These are phyloP conservation scores for Caerostris extrusa DNA, from an alignment of 1,140 invertebrate genomes.

Conservation along the genomic window DNA sequence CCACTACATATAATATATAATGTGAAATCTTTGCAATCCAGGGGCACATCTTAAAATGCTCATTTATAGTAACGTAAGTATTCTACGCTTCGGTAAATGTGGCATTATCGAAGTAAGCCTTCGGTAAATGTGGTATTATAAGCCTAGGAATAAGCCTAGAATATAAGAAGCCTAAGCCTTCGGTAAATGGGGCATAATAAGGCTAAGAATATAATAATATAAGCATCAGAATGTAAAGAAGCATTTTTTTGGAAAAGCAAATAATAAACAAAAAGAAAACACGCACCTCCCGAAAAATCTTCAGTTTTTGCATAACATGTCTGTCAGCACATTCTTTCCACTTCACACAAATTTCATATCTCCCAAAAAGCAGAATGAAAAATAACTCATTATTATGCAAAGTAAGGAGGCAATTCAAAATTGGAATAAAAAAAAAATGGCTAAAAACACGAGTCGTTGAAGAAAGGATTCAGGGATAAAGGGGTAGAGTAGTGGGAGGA, in stretches of 20 bases:
- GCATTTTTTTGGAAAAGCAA: background rate
- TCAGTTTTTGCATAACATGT: background rate
- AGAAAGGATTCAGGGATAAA: conserved; percentile 32
- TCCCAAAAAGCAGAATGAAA: conserved; percentile 5
- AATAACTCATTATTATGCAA: conserved; percentile 76
- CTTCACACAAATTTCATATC: conserved; percentile 21
- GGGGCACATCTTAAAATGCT: too few species aligned
- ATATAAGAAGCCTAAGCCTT: too few species aligned
- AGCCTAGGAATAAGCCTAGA: too few species aligned
- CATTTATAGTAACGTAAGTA: too few species aligned
- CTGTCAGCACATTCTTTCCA: conserved; percentile 7
- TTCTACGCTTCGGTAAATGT: too few species aligned
- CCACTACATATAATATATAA: too few species aligned
- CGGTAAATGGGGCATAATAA: too few species aligned
- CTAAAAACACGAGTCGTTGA: conserved; percentile 15
- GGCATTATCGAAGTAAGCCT: too few species aligned
- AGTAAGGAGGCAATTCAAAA: conserved; percentile 53
- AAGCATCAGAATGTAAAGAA: too few species aligned
- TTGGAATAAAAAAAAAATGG: conserved; percentile 41
- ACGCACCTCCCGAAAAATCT: conserved; percentile 12
- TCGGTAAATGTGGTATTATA: too few species aligned
- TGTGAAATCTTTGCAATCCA: too few species aligned
- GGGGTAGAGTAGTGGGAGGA: background rate
- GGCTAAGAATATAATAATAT: too few species aligned
- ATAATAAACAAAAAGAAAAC: background rate